A percentile compares a stretch with the other conserved stretches of the same genome.
phyloP scores from a whole-genome alignment of 2,888 invertebrate genomes.

The Sphaerophoria rueppellii region DNA sequence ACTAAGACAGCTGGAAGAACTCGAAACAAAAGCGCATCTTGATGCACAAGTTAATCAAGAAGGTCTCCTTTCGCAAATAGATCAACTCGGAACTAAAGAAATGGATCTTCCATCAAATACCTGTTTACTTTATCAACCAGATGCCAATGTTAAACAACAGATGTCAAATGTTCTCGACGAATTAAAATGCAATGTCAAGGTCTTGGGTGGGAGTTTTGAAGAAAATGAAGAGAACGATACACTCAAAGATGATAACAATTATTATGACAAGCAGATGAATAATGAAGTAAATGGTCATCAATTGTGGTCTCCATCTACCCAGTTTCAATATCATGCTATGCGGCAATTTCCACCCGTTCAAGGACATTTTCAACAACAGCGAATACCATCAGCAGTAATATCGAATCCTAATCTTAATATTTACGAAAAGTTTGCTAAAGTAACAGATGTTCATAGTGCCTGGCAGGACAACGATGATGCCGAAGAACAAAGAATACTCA shows the following conservation, averaged over 20 bases:
- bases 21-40: constrained; percentile 89
- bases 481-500: constrained; percentile 70
- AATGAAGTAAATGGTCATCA: too few relatives aligned
- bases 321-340: constrained; percentile 53
- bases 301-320: constrained; percentile 25
- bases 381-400: constrained; percentile 42
- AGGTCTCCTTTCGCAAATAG: constrained; percentile 79
- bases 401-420: constrained; percentile 73
- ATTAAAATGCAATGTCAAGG: constrained; percentile 87
- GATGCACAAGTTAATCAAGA: constrained; percentile 80
- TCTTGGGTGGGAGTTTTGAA: constrained; percentile 78
- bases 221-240: constrained; percentile 7
- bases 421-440: constrained; percentile 77
- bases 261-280: constrained; percentile 76
- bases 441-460: constrained; percentile 80
- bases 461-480: constrained; percentile 80
- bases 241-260: neutral
- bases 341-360: constrained; percentile 48
- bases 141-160: constrained; percentile 88
- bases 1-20: constrained; percentile 91
- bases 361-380: constrained; percentile 43
- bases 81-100: constrained; percentile 85
- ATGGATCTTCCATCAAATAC: constrained; percentile 81
- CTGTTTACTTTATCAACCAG: constrained; percentile 83
- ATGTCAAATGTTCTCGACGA: constrained; percentile 92